Conservation (phyloP, 53 echinoderm and acorn worm species). For the Echinarachnius parma region DNA sequence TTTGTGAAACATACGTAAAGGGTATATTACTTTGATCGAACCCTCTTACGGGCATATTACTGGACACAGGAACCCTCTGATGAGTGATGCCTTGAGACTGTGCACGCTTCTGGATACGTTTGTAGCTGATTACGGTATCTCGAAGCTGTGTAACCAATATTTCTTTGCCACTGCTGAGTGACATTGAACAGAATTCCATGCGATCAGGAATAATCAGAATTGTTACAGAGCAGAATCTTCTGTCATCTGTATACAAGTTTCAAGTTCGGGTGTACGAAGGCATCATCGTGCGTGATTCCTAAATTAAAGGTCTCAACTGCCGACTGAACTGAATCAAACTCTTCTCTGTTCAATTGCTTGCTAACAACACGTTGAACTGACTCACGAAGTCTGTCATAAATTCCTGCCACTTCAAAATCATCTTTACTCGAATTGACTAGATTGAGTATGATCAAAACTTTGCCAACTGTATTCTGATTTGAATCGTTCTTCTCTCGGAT, state of each 20-base stretch:
- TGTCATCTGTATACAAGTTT: background rate
- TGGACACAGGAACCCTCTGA: no score
- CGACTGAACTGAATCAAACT: background rate
- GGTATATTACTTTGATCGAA: no score
- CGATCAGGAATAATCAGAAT: background rate
- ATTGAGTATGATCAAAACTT: background rate
- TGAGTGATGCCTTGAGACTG: no score
- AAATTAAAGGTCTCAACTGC: background rate
- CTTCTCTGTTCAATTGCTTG: background rate
- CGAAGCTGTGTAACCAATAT: no score
- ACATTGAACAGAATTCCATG: no score
- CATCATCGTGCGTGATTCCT: background rate
- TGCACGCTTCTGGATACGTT: no score
- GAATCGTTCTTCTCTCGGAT: slow-evolving; percentile 1
- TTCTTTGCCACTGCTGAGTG: no score
- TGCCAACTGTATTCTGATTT: background rate
- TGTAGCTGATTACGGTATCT: no score
- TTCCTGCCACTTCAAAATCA: slow-evolving; percentile 9
- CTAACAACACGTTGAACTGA: background rate
- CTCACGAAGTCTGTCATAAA: background rate
- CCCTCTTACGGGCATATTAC: no score
- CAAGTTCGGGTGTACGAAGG: background rate
- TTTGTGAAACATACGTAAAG: no score
- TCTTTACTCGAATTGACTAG: background rate
- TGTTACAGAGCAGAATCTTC: background rate